A percentile compares a stretch with the other conserved stretches of the same genome.
phyloP scores from a whole-genome alignment of 2,113 vertebrate genomes.

The Hucho hucho region DNA sequence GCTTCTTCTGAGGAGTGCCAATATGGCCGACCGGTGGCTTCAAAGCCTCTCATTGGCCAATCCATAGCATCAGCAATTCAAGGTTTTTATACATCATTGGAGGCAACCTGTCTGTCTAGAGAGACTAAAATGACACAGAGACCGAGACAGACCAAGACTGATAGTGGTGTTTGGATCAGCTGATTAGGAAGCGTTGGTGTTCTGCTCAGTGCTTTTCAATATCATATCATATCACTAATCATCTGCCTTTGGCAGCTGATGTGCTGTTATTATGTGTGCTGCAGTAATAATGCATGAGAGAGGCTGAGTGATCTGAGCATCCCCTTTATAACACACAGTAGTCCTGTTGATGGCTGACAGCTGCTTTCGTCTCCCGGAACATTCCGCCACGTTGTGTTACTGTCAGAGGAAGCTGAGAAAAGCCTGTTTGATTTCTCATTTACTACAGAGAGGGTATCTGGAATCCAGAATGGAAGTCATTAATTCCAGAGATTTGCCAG shows the following conservation, averaged over 20 bases:
- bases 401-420: conserved; percentile 53
- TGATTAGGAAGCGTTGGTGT: conserved; percentile 35
- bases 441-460: conserved; percentile 21
- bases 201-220: conserved; percentile 52
- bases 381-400: conserved; percentile 41
- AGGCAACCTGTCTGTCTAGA: too few relatives aligned
- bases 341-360: conserved; percentile 61
- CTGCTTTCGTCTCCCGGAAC: conserved; percentile 52
- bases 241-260: conserved; percentile 52
- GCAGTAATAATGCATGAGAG: conserved; percentile 45
- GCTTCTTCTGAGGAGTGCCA: too few relatives aligned
- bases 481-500: conserved; percentile 69
- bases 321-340: conserved; percentile 2
- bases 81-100: too few relatives aligned
- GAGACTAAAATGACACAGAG: neutral
- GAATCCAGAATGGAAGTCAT: conserved; percentile 59
- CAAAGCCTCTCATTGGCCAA: too few relatives aligned
- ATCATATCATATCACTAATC: conserved; percentile 57
- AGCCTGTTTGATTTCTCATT: conserved; percentile 54
- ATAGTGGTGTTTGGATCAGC: neutral
- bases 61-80: too few relatives aligned
- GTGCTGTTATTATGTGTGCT: conserved; percentile 54
- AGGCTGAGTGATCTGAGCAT: neutral
- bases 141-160: neutral
- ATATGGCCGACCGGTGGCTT: too few relatives aligned